Evolutionary conservation across 2,888 invertebrate genomes (phyloP).

Genomic region (Leptinotarsa haldemani): DNA sequence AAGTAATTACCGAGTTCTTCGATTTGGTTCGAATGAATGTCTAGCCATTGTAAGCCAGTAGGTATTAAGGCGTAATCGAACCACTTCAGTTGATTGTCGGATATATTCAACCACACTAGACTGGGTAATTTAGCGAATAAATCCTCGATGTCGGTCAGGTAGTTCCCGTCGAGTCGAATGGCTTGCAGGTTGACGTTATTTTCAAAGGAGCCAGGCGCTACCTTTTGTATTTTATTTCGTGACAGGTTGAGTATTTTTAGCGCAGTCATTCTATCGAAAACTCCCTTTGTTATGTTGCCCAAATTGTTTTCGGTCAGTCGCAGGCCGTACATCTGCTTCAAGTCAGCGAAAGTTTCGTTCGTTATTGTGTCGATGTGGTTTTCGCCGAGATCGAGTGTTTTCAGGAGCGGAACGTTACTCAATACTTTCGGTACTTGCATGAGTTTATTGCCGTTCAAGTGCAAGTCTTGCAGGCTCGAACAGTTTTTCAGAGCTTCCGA

Average conservation of each 20-base stretch:
- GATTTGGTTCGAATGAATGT: slow-evolving; percentile 87
- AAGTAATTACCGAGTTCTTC: slow-evolving; percentile 86
- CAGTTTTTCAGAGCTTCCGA: slow-evolving; percentile 82
- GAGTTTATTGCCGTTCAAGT: slow-evolving; percentile 84
- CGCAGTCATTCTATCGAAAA: slow-evolving; percentile 81
- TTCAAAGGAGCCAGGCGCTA: slow-evolving; percentile 83
- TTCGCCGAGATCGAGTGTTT: slow-evolving; percentile 86
- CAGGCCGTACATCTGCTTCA: slow-evolving; percentile 84
- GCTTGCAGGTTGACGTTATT: slow-evolving; percentile 82
- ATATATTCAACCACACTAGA: slow-evolving; percentile 87
- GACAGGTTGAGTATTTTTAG: slow-evolving; percentile 87
- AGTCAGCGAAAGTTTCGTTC: slow-evolving; percentile 82
- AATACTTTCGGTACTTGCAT: slow-evolving; percentile 80
- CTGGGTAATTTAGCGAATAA: slow-evolving; percentile 84
- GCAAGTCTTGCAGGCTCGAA: slow-evolving; percentile 83
- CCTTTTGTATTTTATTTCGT: slow-evolving; percentile 82
- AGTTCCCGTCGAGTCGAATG: slow-evolving; percentile 85
- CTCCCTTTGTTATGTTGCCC: slow-evolving; percentile 81
- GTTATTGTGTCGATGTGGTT: slow-evolving; percentile 84
- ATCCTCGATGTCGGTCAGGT: slow-evolving; percentile 80
- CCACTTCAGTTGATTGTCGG: slow-evolving; percentile 84
- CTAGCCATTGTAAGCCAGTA: slow-evolving; percentile 85
- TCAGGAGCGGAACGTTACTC: slow-evolving; percentile 79
- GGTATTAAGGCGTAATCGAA: slow-evolving; percentile 90
- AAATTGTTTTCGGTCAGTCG: slow-evolving; percentile 88